Base-by-base conservation (phyloP, 23 tunicate species). In the Halocynthia aurantium region DNA sequence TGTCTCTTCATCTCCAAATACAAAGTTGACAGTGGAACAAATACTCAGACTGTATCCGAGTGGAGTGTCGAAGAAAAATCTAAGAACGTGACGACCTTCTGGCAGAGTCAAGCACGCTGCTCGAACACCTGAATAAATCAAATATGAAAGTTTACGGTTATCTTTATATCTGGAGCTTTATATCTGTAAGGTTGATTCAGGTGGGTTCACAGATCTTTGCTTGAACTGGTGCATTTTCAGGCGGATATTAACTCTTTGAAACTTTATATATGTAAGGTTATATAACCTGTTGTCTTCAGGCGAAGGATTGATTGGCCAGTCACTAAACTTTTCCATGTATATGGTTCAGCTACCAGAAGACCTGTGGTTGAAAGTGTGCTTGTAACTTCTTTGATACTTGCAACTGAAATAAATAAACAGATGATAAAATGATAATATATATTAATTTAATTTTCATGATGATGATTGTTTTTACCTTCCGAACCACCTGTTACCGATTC, bases 1-100 rank as follows among this genome's bases (percentile, higher is more conserved):
- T 49, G 84, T 50, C 19, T 92, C 92, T 78, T 92, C 92, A 69
- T 92, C 98, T 19, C 98, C 98, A 75, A 66, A 92, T 9, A 82
- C 78, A 77, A 92, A 92, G 50, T 76, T 80, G 19, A 86, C 88
- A 6, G 86, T 83, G 40, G 98, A 92, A 57, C 85, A 92, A 52
- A 92, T 67, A 21, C 58, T 78, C 6, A 92, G 71, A 61, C 80
- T 77, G 80, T 77, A 83, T 40, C 98, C 98, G 20, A 92, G 84
- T 7, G 91, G 91, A 55, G 85, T 82, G 71, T 82, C 84, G 57
- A 81, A 78, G 57, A 73, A 51, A 58, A 89, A 84, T 60, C 87
- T 75, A n/a, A 92, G 78, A 55, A 86, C 84, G 52, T 92, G 88
- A 22, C 98, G 78, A 13, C 98, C 98, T 6, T 92, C 69, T 6